Conservation (phyloP, 2,888 invertebrate genomes). For the Pandemis corylana region DNA sequence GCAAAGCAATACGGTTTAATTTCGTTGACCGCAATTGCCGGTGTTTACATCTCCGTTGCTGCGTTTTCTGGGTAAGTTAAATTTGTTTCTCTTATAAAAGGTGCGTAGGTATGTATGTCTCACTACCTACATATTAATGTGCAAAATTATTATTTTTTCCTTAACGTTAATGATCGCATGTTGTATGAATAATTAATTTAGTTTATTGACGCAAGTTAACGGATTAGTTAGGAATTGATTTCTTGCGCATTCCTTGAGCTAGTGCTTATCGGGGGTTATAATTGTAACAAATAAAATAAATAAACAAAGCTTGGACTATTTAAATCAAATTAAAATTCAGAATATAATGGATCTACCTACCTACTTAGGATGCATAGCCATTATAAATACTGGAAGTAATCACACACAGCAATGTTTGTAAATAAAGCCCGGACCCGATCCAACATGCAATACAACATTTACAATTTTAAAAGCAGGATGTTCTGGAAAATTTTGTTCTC, state of each 20-base stretch:
- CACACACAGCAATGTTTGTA: conserved; percentile 19
- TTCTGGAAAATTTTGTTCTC: conserved; percentile 51
- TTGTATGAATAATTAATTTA: conserved; percentile 1
- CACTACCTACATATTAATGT: background rate
- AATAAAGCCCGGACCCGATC: conserved; percentile 8
- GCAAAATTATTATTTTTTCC: background rate
- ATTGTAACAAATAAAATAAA: too few species aligned
- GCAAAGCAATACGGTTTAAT: conserved; percentile 3
- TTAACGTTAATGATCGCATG: background rate
- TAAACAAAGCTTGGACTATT: background rate
- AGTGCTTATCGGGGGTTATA: background rate
- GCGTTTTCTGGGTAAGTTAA: background rate
- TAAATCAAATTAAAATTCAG: background rate
- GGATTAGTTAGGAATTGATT: background rate
- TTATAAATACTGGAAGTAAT: background rate
- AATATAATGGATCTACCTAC: background rate
- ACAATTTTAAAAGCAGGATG: conserved; percentile 28
- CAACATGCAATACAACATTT: conserved; percentile 10
- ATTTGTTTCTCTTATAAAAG: background rate
- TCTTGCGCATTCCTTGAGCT: background rate
- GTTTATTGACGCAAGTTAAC: conserved; percentile 13
- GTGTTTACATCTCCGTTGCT: conserved; percentile 1
- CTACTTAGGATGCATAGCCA: background rate
- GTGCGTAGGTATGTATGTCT: background rate
- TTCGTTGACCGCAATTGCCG: conserved; percentile 12